These are phyloP conservation scores for Chroicocephalus ridibundus DNA, from an alignment of 2,113 vertebrate species.

Conservation along the genomic window DNA sequence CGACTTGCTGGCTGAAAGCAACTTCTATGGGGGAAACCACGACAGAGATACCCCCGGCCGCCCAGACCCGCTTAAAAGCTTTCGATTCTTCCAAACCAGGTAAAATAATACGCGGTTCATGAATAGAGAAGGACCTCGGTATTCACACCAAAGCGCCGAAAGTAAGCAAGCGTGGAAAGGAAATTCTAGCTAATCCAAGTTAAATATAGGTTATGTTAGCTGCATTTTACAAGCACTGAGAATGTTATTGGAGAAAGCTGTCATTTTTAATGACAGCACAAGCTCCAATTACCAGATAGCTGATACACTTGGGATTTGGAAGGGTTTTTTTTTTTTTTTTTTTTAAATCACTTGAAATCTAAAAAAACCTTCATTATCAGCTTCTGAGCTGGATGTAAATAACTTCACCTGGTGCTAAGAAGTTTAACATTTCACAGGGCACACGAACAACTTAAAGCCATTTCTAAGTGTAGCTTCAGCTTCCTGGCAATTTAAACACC, in stretches of 20 bases:
- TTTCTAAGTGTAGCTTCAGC: conserved; percentile 31
- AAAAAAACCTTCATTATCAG: conserved; percentile 72
- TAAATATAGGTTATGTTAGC: conserved; percentile 80
- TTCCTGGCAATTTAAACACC: conserved; percentile 30
- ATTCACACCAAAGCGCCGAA: conserved; percentile 10
- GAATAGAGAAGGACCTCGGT: conserved; percentile 1
- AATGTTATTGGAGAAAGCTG: conserved; percentile 79
- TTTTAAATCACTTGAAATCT: conserved; percentile 68
- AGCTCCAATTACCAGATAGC: conserved; percentile 79
- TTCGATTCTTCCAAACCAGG: neutral
- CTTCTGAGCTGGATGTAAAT: conserved; percentile 72
- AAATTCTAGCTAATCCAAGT: conserved; percentile 71
- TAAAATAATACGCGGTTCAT: neutral
- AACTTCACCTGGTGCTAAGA: conserved; percentile 66
- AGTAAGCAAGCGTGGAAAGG: conserved; percentile 64
- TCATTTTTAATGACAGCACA: conserved; percentile 83
- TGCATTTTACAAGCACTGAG: conserved; percentile 78
- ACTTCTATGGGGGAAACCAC: conserved; percentile 10
- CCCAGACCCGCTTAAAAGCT: conserved; percentile 32
- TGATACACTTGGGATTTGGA: conserved; percentile 75
- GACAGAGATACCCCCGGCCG: neutral
- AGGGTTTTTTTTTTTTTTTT: neutral
- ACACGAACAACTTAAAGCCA: conserved; percentile 28
- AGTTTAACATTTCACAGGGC: conserved; percentile 52
- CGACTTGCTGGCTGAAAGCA: conserved; percentile 43